Evolutionary conservation across 2,797 vertebrate species (phyloP).

Genomic region (Vultur gryphus): DNA sequence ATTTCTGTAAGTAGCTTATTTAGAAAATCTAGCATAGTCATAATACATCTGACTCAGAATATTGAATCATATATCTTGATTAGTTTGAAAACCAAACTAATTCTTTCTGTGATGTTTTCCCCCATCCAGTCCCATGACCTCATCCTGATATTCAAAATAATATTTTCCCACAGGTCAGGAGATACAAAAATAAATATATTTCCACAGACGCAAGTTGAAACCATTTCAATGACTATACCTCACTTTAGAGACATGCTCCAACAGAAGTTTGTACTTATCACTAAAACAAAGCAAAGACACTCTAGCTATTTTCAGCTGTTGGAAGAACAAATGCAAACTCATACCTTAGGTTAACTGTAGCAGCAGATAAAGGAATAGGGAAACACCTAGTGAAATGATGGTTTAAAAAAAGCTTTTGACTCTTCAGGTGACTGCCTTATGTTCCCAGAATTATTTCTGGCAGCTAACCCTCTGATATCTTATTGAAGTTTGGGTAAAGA

Average conservation of each 20-base stretch:
- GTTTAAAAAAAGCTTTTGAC: background rate
- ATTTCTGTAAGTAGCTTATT: background rate
- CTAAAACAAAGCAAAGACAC: background rate
- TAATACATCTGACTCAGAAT: background rate
- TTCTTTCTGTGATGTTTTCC: background rate
- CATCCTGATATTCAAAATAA: constrained; percentile 63
- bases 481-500: background rate
- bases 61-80: constrained; percentile 35
- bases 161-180: constrained; percentile 63
- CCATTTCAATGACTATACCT: constrained; percentile 25
- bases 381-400: background rate
- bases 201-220: constrained; percentile 49
- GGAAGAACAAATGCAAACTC: background rate
- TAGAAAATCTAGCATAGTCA: background rate
- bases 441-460: background rate
- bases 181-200: constrained; percentile 65
- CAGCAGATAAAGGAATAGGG: background rate
- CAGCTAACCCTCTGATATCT: background rate
- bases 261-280: background rate
- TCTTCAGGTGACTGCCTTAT: background rate
- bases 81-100: constrained; percentile 26
- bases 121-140: constrained; percentile 51
- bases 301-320: background rate
- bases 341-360: background rate
- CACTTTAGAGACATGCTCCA: constrained; percentile 25